phyloP scores from a whole-genome alignment of 2,113 vertebrate species.

The Lagenorhynchus albirostris region DNA sequence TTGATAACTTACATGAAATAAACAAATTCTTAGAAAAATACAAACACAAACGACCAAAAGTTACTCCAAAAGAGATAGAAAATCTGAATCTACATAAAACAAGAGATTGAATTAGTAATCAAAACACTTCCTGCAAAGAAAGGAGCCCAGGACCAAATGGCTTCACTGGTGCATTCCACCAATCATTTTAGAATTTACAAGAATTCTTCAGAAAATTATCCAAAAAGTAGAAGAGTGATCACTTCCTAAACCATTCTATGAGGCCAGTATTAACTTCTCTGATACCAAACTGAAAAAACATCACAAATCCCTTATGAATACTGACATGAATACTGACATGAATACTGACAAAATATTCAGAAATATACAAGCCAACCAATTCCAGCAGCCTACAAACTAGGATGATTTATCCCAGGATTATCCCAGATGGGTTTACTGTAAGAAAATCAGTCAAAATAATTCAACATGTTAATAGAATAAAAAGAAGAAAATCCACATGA shows the following conservation, averaged over 20 bases:
- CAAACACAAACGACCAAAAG: not conserved
- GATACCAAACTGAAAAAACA: not conserved
- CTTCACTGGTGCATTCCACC: not conserved
- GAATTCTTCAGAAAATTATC: not conserved
- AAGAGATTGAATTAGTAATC: not conserved
- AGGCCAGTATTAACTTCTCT: not conserved
- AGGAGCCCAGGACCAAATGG: not conserved
- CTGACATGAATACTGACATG: not conserved
- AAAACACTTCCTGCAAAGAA: not conserved
- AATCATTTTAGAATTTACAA: not conserved
- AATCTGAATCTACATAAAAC: not conserved
- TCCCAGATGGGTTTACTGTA: not conserved
- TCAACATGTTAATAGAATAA: not conserved
- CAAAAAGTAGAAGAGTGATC: not conserved
- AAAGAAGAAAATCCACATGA: not conserved
- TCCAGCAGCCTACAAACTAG: not conserved
- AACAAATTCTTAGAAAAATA: not conserved
- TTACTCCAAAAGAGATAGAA: not conserved
- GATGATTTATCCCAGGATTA: not conserved
- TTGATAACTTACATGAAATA: not conserved
- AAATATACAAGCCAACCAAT: not conserved
- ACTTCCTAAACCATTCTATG: not conserved
- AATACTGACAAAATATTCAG: not conserved
- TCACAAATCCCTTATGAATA: not conserved
- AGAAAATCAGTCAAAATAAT: not conserved